Conservation (phyloP, 2,888 invertebrate genomes). For the Chironomus tentans region DNA sequence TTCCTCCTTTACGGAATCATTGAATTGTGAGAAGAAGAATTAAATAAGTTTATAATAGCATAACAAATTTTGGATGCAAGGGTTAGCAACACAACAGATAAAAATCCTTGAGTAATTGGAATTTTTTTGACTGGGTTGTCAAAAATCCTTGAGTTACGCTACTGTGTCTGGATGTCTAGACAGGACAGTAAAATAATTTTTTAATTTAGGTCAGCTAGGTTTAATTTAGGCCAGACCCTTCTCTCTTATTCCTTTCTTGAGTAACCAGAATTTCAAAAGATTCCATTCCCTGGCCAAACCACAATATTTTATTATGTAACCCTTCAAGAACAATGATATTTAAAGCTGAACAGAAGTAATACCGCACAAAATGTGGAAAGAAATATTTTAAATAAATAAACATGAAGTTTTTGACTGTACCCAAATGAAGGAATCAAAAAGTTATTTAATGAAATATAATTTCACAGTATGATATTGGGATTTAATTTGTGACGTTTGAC, state of each 20-base stretch:
- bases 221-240: too few relatives aligned
- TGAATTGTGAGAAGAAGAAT: background rate
- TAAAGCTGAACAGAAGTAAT: background rate
- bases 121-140: too few relatives aligned
- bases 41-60: background rate
- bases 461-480: background rate
- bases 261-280: too few relatives aligned
- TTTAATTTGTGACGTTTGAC: background rate
- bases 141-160: too few relatives aligned
- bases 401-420: background rate
- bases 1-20: background rate
- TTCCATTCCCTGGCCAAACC: too few relatives aligned
- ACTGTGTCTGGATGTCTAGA: too few relatives aligned
- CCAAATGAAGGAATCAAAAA: background rate
- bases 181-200: too few relatives aligned
- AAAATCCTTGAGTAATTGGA: too few relatives aligned
- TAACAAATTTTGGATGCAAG: background rate
- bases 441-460: background rate
- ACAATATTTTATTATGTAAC: too few relatives aligned
- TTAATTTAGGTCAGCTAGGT: too few relatives aligned
- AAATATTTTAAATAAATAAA: background rate
- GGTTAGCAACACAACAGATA: background rate
- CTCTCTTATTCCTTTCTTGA: too few relatives aligned
- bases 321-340: background rate
- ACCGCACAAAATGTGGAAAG: background rate